A percentile compares a stretch with the other conserved stretches of the same genome.
Evolutionary conservation across 1,140 invertebrate species (phyloP).

Genomic region (Solenopsis fugax): DNA sequence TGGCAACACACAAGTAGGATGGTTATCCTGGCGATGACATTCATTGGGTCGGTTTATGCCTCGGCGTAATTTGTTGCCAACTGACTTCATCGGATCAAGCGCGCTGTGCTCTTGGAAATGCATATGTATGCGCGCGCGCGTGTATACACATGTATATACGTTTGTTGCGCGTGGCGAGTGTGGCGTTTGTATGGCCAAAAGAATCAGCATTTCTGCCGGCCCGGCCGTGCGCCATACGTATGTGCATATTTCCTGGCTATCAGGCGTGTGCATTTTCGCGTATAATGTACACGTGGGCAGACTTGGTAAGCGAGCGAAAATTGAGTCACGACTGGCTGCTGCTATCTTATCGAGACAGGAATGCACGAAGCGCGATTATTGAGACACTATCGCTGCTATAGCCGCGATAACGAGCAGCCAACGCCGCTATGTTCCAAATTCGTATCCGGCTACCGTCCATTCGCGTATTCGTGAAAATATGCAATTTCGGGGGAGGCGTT

Average conservation of each 20-base stretch:
- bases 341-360: conserved; percentile 61
- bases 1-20: conserved; percentile 54
- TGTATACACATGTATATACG: not conserved
- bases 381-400: conserved; percentile 35
- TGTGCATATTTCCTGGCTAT: not conserved
- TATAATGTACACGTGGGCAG: not conserved
- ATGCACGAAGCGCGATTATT: conserved; percentile 61
- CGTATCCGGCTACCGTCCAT: conserved; percentile 45
- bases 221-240: not conserved
- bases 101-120: conserved; percentile 6
- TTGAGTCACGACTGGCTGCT: conserved; percentile 52
- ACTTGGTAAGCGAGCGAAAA: conserved; percentile 8
- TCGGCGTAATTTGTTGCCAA: conserved; percentile 44
- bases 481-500: not conserved
- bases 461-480: not conserved
- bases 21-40: conserved; percentile 51
- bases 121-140: not conserved
- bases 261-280: not conserved
- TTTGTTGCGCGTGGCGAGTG: not conserved
- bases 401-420: conserved; percentile 39
- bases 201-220: not conserved
- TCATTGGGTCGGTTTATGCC: conserved; percentile 41
- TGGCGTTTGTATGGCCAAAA: not conserved
- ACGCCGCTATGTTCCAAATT: conserved; percentile 38
- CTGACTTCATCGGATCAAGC: conserved; percentile 25